phyloP scores from a whole-genome alignment of 2,797 vertebrate species.

The Crocodylus rhombifer region DNA sequence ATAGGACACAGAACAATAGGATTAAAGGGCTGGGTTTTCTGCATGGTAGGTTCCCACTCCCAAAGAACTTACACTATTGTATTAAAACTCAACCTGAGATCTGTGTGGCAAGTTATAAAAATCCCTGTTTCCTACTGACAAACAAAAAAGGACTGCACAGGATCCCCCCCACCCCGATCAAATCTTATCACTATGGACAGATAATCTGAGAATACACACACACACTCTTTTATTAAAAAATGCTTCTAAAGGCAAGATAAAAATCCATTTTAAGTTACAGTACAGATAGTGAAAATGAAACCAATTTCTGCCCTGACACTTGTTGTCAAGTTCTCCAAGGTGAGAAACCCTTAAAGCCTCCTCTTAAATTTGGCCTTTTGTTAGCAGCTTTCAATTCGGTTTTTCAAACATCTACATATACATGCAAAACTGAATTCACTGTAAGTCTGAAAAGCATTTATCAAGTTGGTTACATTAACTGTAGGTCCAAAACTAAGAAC shows the following conservation, averaged over 20 bases:
- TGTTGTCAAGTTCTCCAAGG: neutral
- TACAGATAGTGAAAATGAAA: neutral
- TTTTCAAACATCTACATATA: neutral
- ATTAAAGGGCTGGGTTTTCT: neutral
- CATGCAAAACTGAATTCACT: neutral
- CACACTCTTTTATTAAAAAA: neutral
- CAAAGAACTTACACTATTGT: neutral
- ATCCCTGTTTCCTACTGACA: neutral
- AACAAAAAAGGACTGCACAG: neutral
- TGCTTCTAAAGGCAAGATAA: neutral
- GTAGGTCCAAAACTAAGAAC: neutral
- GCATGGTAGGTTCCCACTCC: neutral
- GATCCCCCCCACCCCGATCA: neutral
- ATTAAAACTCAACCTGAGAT: neutral
- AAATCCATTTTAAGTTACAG: neutral
- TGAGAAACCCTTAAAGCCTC: neutral
- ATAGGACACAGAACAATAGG: neutral
- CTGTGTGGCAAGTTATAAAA: neutral
- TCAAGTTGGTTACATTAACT: neutral
- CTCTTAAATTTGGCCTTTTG: neutral
- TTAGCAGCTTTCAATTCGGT: neutral
- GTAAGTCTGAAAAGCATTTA: neutral
- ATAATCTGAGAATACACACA: neutral
- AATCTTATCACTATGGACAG: neutral
- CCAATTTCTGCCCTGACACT: neutral